Evolutionary conservation across 2,888 invertebrate genomes (phyloP).

Genomic region (Melanophora roralis): DNA sequence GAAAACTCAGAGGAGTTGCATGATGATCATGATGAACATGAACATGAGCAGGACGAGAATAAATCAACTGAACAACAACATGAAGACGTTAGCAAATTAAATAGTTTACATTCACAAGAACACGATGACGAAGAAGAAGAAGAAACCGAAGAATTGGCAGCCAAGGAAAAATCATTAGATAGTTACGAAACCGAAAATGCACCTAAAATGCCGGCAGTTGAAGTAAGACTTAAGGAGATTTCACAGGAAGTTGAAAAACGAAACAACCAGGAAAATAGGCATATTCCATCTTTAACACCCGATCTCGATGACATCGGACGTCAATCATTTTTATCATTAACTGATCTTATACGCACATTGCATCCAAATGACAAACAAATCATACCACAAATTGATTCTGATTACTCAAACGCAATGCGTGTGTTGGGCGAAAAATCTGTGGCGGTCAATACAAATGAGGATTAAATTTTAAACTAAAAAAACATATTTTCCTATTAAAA

Average conservation of each 20-base stretch:
- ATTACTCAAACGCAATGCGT: slow-evolving; percentile 77
- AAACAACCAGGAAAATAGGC: slow-evolving; percentile 66
- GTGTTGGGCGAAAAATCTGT: slow-evolving; percentile 73
- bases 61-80: slow-evolving; percentile 28
- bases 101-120: slow-evolving; percentile 33
- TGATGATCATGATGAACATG: slow-evolving; percentile 63
- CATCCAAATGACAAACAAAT: slow-evolving; percentile 76
- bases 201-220: slow-evolving; percentile 73
- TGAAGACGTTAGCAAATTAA: slow-evolving; percentile 16
- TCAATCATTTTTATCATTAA: slow-evolving; percentile 76
- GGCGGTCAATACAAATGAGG: slow-evolving; percentile 51
- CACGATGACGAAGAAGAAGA: slow-evolving; percentile 56
- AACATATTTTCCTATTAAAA: neutral
- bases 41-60: slow-evolving; percentile 56
- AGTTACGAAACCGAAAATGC: slow-evolving; percentile 57
- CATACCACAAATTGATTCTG: slow-evolving; percentile 77
- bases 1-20: slow-evolving; percentile 54
- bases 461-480: slow-evolving; percentile 21
- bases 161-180: slow-evolving; percentile 49
- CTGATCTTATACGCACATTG: slow-evolving; percentile 76
- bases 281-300: slow-evolving; percentile 39
- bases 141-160: slow-evolving; percentile 42
- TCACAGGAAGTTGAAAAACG: slow-evolving; percentile 75
- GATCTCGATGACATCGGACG: slow-evolving; percentile 74
- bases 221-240: slow-evolving; percentile 75